Conservation (phyloP, 1,140 invertebrate species). For the Neuroterus valhalla region DNA sequence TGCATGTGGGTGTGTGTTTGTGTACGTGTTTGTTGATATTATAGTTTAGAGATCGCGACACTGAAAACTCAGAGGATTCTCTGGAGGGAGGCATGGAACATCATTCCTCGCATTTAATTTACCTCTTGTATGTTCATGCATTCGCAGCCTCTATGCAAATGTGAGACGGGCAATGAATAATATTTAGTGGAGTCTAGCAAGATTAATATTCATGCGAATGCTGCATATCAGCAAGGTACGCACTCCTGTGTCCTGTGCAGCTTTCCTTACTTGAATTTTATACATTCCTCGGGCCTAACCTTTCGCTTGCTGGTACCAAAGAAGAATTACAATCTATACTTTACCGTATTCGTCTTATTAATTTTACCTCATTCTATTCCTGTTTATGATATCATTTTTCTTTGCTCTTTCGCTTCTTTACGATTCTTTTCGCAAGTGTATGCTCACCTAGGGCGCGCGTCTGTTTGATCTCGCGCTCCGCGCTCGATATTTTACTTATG, state of each 20-base stretch:
- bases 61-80: neutral
- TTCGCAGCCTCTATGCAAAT: slow-evolving; percentile 56
- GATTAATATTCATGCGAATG: slow-evolving; percentile 61
- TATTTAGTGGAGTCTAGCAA: slow-evolving; percentile 52
- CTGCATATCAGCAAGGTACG: slow-evolving; percentile 36
- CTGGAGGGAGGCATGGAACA: neutral
- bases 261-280: neutral
- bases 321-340: neutral
- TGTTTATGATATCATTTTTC: too few relatives aligned
- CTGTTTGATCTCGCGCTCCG: too few relatives aligned
- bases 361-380: too few relatives aligned
- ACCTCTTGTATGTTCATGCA: slow-evolving; percentile 34
- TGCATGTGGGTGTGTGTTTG: too few relatives aligned
- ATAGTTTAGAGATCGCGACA: neutral
- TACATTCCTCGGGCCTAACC: neutral
- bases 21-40: neutral
- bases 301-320: neutral
- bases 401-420: too few relatives aligned
- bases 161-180: slow-evolving; percentile 59
- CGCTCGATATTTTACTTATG: too few relatives aligned
- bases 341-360: too few relatives aligned
- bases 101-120: slow-evolving; percentile 20
- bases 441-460: too few relatives aligned
- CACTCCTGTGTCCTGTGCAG: slow-evolving; percentile 4
- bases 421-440: too few relatives aligned